Percentiles rank a stretch among this genome's conserved stretches.
Conservation (phyloP, 2,797 vertebrate genomes). For the Scolopax rusticola region DNA sequence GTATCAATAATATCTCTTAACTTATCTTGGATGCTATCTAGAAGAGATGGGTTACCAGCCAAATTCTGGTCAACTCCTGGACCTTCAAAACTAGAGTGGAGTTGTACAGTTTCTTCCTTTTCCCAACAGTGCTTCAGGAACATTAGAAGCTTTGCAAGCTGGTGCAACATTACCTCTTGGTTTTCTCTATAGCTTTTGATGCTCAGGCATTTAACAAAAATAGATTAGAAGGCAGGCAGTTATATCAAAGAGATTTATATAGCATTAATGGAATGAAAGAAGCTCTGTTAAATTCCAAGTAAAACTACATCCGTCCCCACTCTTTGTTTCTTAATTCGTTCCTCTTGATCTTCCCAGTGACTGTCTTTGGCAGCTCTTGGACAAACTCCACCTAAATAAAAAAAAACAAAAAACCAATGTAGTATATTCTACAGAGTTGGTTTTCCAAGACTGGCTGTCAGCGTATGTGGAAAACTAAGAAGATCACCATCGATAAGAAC, state of each 20-base stretch:
- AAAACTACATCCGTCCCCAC: slow-evolving; percentile 74
- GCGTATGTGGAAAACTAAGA: background rate
- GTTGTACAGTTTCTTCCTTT: background rate
- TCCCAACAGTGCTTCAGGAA: background rate
- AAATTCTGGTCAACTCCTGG: background rate
- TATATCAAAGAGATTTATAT: background rate
- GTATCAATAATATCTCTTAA: background rate
- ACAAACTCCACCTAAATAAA: slow-evolving; percentile 84
- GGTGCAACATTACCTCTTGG: background rate
- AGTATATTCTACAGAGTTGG: background rate
- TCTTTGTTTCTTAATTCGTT: slow-evolving; percentile 82
- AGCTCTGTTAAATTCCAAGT: background rate
- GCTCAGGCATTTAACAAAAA: background rate
- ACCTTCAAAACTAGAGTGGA: background rate
- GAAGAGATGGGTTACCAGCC: background rate
- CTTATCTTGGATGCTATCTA: background rate
- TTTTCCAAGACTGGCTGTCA: background rate
- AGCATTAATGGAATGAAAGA: background rate
- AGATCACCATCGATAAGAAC: background rate
- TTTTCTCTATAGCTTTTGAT: background rate
- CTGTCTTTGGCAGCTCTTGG: slow-evolving; percentile 83
- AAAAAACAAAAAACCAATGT: background rate
- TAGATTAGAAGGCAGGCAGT: background rate
- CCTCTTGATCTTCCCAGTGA: slow-evolving; percentile 85
- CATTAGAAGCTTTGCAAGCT: background rate